These are phyloP conservation scores for Colaptes auratus DNA, from an alignment of 2,113 vertebrate genomes.

Conservation along the genomic window DNA sequence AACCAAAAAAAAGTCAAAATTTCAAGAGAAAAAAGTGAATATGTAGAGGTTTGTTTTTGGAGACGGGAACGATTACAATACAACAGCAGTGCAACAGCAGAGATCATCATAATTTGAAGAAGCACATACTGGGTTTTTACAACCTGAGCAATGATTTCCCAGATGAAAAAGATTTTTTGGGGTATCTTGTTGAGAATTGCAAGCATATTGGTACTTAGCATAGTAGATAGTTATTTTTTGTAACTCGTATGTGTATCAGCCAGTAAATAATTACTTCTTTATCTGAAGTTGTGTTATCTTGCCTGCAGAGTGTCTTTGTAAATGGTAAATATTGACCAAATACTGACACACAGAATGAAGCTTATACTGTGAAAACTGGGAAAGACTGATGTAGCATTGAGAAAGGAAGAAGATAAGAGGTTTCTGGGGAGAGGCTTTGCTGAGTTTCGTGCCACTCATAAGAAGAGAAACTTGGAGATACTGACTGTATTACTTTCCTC, in stretches of 20 bases:
- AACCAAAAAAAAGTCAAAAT: not conserved
- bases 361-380: not conserved
- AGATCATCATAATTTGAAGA: not conserved
- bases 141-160: not conserved
- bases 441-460: not conserved
- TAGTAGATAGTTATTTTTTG: fast-evolving
- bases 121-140: not conserved
- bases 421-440: not conserved
- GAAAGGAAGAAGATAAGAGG: not conserved
- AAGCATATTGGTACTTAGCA: not conserved
- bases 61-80: not conserved
- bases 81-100: not conserved
- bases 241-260: not conserved
- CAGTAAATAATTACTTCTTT: too few species aligned
- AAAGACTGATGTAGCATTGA: not conserved
- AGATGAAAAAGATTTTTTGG: not conserved
- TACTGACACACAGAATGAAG: fast-evolving
- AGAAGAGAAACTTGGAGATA: not conserved
- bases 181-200: fast-evolving
- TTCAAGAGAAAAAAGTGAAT: not conserved
- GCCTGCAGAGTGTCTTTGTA: not conserved
- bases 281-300: not conserved
- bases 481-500: not conserved
- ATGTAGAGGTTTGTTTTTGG: not conserved
- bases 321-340: not conserved